Evolutionary conservation across 2,888 invertebrate genomes (phyloP).

Genomic region (Xiphydria camelus): DNA sequence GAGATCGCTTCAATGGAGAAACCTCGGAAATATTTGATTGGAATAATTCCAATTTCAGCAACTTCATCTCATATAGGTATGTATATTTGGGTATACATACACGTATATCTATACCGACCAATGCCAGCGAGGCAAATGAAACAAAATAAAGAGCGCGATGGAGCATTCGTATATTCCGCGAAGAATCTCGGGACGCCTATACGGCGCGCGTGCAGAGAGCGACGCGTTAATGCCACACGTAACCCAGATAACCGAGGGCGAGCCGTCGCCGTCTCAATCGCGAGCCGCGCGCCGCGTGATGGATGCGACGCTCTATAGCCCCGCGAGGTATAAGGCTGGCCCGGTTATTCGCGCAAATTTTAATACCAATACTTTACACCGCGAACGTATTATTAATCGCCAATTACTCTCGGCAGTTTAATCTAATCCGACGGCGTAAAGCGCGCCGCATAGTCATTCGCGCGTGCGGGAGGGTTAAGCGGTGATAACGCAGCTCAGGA

Average conservation of each 20-base stretch:
- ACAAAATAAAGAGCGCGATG: too few species aligned
- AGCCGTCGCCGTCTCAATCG: slow-evolving; percentile 43
- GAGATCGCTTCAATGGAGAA: too few species aligned
- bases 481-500: slow-evolving; percentile 31
- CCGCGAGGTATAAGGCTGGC: neutral
- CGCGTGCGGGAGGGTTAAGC: slow-evolving; percentile 24
- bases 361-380: slow-evolving; percentile 31
- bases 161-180: too few species aligned
- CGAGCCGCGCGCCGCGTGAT: slow-evolving; percentile 39
- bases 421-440: slow-evolving; percentile 39
- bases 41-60: too few species aligned
- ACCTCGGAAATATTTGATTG: too few species aligned
- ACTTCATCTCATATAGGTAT: too few species aligned
- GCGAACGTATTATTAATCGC: slow-evolving; percentile 49
- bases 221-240: slow-evolving; percentile 11
- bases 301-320: slow-evolving; percentile 34
- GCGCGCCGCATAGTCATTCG: slow-evolving; percentile 29
- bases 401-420: slow-evolving; percentile 46
- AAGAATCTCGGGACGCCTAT: too few species aligned
- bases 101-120: too few species aligned
- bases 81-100: too few species aligned
- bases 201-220: neutral
- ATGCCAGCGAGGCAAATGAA: too few species aligned
- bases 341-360: slow-evolving; percentile 39
- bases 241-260: slow-evolving; percentile 32